A percentile compares a stretch with the other conserved stretches of the same genome.
Evolutionary conservation across 1,140 invertebrate genomes (phyloP).

Genomic region (Cherax destructor): DNA sequence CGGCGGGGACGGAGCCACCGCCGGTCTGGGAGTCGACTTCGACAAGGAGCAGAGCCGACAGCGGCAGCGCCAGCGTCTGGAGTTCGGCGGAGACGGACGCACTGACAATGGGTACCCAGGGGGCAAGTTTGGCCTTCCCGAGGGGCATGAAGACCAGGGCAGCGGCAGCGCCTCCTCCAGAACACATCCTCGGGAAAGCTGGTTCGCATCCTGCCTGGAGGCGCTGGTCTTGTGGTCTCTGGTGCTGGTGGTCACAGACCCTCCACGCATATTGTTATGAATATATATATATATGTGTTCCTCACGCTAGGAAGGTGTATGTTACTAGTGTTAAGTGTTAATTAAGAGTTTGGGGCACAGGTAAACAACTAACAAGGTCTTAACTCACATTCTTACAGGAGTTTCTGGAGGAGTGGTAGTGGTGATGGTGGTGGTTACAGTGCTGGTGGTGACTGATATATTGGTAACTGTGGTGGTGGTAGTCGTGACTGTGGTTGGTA

Average conservation of each 20-base stretch:
- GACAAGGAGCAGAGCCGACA: conserved; percentile 11
- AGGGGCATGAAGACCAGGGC: background rate
- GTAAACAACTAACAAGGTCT: background rate
- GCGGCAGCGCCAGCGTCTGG: conserved; percentile 9
- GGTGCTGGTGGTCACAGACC: background rate
- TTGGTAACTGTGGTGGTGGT: background rate
- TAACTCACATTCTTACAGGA: too few species aligned
- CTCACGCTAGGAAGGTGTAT: too few species aligned
- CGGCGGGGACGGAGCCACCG: background rate
- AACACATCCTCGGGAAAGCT: background rate
- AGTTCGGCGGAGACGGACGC: conserved; percentile 9
- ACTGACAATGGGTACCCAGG: background rate
- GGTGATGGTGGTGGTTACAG: background rate
- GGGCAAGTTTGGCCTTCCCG: background rate
- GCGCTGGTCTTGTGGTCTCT: background rate
- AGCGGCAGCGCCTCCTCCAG: background rate
- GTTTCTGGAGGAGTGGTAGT: background rate
- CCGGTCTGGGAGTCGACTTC: background rate
- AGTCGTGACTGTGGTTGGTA: background rate
- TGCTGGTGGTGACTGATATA: background rate
- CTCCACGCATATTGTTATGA: background rate
- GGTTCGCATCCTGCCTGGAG: background rate
- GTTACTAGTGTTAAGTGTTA: background rate
- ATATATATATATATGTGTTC: background rate
- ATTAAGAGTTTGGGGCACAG: background rate